Evolutionary conservation across 2,888 invertebrate genomes (phyloP).

Genomic region (Andrena hattorfiana): DNA sequence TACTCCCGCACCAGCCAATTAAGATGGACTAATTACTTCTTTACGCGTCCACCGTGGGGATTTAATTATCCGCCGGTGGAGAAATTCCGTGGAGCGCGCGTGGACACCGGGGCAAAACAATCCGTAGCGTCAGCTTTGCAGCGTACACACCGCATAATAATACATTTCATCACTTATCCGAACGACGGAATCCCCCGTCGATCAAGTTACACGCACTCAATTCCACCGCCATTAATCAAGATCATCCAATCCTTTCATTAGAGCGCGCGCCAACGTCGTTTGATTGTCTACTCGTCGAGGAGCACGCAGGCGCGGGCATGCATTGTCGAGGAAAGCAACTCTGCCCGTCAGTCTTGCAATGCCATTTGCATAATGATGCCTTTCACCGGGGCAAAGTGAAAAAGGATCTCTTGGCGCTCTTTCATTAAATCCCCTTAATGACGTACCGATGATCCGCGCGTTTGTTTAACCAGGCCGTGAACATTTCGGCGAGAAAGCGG

Average conservation of each 20-base stretch:
- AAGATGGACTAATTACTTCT: constrained; percentile 32
- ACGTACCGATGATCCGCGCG: constrained; percentile 18
- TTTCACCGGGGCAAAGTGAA: constrained; percentile 30
- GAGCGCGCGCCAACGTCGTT: constrained; percentile 40
- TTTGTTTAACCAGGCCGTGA: constrained; percentile 9
- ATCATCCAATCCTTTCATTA: constrained; percentile 51
- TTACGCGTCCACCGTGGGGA: constrained; percentile 19
- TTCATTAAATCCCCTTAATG: constrained; percentile 23
- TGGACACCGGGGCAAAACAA: constrained; percentile 19
- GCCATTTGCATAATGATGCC: constrained; percentile 46
- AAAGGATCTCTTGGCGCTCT: constrained; percentile 5
- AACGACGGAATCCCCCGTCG: constrained; percentile 43
- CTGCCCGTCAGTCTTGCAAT: constrained; percentile 28
- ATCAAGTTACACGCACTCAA: constrained; percentile 49
- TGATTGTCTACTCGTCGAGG: constrained; percentile 40
- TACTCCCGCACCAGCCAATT: constrained; percentile 15
- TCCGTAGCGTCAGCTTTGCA: constrained; percentile 13
- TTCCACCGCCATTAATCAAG: constrained; percentile 52
- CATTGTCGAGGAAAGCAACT: constrained; percentile 34
- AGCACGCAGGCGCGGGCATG: constrained; percentile 21
- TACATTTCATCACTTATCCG: constrained; percentile 32
- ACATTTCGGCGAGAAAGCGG: constrained; percentile 5
- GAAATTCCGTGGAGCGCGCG: constrained; percentile 20
- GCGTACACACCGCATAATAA: constrained; percentile 31
- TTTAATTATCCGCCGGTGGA: constrained; percentile 43